Base-by-base conservation (phyloP, 37 sponge, comb jelly and placozoan genomes). In the Geodia barretti region DNA sequence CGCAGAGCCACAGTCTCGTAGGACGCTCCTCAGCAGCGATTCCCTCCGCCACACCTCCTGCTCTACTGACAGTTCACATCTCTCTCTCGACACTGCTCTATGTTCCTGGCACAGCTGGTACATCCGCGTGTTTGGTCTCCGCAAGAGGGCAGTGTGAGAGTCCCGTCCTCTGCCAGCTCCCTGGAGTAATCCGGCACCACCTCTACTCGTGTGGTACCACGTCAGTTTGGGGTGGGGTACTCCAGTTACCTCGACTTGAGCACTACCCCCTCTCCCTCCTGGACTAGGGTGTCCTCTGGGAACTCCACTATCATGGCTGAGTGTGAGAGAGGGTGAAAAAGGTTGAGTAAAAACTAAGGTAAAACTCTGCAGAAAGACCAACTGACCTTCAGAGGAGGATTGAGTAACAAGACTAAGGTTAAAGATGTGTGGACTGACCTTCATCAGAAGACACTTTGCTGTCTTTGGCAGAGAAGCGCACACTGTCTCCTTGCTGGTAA, bases 251-350 rank as follows among this genome's bases (percentile, higher is more conserved):
- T 63, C 17, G 0, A 86, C 79, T 34, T 78, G 61, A 86, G 72
- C 29, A 25, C 5, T 33, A 86, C 73, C 8, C 34, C 43, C 61
- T 70, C 72, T 3, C 86, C 86, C 39, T 86, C 86, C 33, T 30
- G 25, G 14, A 60, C 64, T 8, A 60, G 31, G 7, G 39, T 72
- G 31, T 70, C 70, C 43, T 42, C 36, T 21, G 86, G 86, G 34
- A 86, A 86, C 73, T 78, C 36, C 72, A 41, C 34, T 17, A 84
- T 76, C 35, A 70, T n/a, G n/a, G n/a, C n/a, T n/a, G n/a, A n/a
- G n/a, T n/a, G n/a, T n/a, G n/a, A n/a, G n/a, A n/a, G n/a, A n/a
- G n/a, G n/a, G n/a, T n/a, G n/a, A n/a, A n/a, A n/a, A n/a, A n/a
- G n/a, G n/a, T n/a, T n/a, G n/a, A n/a, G n/a, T n/a, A n/a, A n/a